Conservation (phyloP, 2,797 vertebrate genomes). For the Cephalopachus bancanus region DNA sequence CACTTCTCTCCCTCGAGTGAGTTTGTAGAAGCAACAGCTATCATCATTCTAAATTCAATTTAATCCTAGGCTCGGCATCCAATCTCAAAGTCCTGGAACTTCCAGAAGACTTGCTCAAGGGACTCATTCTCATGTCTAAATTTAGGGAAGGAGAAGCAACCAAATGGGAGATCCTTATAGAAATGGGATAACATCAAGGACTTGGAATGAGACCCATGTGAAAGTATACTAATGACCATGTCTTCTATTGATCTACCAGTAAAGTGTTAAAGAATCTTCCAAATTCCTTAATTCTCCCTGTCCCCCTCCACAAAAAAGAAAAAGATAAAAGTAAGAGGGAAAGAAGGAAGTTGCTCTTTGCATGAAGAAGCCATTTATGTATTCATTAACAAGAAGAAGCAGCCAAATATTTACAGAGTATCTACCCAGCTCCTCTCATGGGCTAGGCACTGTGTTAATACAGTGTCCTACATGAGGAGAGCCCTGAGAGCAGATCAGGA, state of each 20-base stretch:
- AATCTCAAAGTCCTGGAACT: not conserved
- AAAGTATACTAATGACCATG: not conserved
- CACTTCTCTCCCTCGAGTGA: not conserved
- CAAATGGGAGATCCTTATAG: conserved; percentile 16
- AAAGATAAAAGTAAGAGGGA: not conserved
- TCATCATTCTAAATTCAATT: not conserved
- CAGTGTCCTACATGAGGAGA: not conserved
- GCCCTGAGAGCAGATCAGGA: not conserved
- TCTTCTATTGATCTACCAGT: not conserved
- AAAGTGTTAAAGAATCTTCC: conserved; percentile 31
- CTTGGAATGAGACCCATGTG: not conserved
- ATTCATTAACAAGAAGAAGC: conserved; percentile 28
- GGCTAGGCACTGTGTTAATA: not conserved
- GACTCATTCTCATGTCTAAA: not conserved
- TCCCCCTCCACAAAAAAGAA: not conserved
- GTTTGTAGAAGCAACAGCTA: not conserved
- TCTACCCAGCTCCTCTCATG: not conserved
- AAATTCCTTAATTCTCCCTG: conserved; percentile 37
- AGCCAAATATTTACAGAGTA: not conserved
- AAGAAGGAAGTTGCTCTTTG: not conserved
- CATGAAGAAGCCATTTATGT: not conserved
- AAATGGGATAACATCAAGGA: not conserved
- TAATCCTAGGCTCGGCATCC: not conserved
- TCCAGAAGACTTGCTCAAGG: not conserved
- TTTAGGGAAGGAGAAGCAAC: not conserved